Evolutionary conservation across 2,797 vertebrate genomes (phyloP).

Genomic region (Diplodus puntazzo): DNA sequence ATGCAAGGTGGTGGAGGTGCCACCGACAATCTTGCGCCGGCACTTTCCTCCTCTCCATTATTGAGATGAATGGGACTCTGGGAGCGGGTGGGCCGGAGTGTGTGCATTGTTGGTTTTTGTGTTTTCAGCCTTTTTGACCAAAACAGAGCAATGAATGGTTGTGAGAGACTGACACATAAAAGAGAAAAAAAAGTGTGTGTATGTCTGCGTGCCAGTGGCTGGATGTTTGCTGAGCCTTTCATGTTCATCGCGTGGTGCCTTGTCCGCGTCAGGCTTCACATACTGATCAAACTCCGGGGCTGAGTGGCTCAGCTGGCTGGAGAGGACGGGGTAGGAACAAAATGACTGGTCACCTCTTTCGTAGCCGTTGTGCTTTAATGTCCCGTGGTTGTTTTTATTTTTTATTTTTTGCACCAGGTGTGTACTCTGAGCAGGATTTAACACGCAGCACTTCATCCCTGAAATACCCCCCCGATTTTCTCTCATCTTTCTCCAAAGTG

Average conservation of each 20-base stretch:
- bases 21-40: slow-evolving; percentile 54
- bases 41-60: slow-evolving; percentile 53
- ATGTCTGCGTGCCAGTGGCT: slow-evolving; percentile 6
- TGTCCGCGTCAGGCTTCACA: slow-evolving; percentile 63
- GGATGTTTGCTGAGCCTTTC: slow-evolving; percentile 67
- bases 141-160: slow-evolving; percentile 29
- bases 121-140: slow-evolving; percentile 23
- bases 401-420: slow-evolving; percentile 62
- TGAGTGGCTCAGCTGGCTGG: slow-evolving; percentile 68
- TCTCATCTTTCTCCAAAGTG: slow-evolving; percentile 57
- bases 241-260: slow-evolving; percentile 60
- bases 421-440: slow-evolving; percentile 34
- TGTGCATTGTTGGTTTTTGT: slow-evolving; percentile 37
- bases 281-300: slow-evolving; percentile 62
- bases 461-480: slow-evolving; percentile 4
- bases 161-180: slow-evolving; percentile 36
- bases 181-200: slow-evolving; percentile 5
- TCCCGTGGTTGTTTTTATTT: not conserved
- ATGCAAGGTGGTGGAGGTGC: slow-evolving; percentile 43
- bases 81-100: slow-evolving; percentile 10
- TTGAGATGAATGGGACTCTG: slow-evolving; percentile 60
- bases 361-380: slow-evolving; percentile 50
- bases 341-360: slow-evolving; percentile 49
- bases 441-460: slow-evolving; percentile 41
- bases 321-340: slow-evolving; percentile 35